Percentiles rank a stretch among this genome's conserved stretches.
Evolutionary conservation across 2,888 invertebrate species (phyloP).

Genomic region (Drosophila seclusa): DNA sequence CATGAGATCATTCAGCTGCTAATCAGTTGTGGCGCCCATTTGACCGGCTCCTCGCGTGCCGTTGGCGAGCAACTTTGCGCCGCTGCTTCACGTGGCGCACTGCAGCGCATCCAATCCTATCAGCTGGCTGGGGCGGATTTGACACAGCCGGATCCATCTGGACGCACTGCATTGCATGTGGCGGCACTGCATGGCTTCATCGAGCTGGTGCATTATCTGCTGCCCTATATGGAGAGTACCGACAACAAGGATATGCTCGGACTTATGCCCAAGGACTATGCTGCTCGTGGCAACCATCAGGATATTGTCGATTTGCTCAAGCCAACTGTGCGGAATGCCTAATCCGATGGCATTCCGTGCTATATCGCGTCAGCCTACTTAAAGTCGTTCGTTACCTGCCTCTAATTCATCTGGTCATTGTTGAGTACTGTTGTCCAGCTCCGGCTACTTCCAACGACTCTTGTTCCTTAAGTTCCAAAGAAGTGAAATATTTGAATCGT

Average conservation of each 20-base stretch:
- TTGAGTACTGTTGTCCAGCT: slow-evolving; percentile 11
- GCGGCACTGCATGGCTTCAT: slow-evolving; percentile 87
- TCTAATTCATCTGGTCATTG: not conserved
- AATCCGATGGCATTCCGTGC: not conserved
- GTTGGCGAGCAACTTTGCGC: slow-evolving; percentile 89
- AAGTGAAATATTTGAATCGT: not conserved
- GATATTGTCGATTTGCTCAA: slow-evolving; percentile 26
- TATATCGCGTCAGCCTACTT: slow-evolving; percentile 5
- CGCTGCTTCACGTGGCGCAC: slow-evolving; percentile 88
- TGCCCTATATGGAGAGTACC: slow-evolving; percentile 85
- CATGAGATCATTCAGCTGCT: slow-evolving; percentile 88
- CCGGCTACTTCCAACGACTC: not conserved
- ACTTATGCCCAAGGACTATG: slow-evolving; percentile 87
- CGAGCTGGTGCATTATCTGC: slow-evolving; percentile 86
- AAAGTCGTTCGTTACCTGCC: not conserved
- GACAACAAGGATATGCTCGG: slow-evolving; percentile 86
- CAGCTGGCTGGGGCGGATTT: slow-evolving; percentile 89
- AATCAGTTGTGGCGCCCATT: slow-evolving; percentile 90
- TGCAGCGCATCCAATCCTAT: slow-evolving; percentile 87
- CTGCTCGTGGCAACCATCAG: slow-evolving; percentile 74
- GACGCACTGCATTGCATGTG: slow-evolving; percentile 89
- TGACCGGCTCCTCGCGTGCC: slow-evolving; percentile 87
- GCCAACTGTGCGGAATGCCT: not conserved
- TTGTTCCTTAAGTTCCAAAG: slow-evolving; percentile 10
- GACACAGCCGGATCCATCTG: slow-evolving; percentile 87